Base-by-base conservation (phyloP, 1,140 invertebrate species). In the Apis dorsata region DNA sequence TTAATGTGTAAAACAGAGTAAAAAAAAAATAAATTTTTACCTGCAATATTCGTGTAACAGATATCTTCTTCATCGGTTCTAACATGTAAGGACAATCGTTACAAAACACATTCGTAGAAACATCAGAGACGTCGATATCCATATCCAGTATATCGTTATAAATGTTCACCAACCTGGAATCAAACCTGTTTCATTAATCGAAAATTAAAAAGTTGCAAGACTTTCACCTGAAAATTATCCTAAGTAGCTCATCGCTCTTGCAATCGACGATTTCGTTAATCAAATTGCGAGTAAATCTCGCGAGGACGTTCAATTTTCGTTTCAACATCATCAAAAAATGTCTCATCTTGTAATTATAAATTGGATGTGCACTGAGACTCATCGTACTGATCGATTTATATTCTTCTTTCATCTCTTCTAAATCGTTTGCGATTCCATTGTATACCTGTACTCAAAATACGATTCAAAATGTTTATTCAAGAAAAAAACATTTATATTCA, bases 31-130 rank as follows among this genome's bases (percentile, higher is more conserved):
- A 28, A 76, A n/a, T 51, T 49, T 68, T 71, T 57, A 88, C 91
- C 86, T 93, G 91, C n/a, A 93, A 79, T 68, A 96, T 92, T 79
- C 93, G 92, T 0, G 93, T 93, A 60, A 95, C 92, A 49, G 95
- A 95, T 13, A 96, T 94, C 73, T 94, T 94, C 79, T 94, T 94
- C 24, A 94, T 85, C 0, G 94, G 94, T 87, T 95, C 93, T 21
- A 95, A 84, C 76, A 95, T 92, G 44, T 93, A 93, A 7, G 95
- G 95, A 86, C 94, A 95, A 81, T 95, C 95, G 79, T 96, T 96
- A 71, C 85, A 89, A 73, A 90, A 92, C 59, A 91, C 90, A 70
- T 91, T 92, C 28, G 90, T 85, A 19, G 89, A 89, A 0, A 82
- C 15, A 51, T 90, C 82, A 3, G 84, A 87, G 0, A 90, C 86